Base-by-base conservation (phyloP, 2,113 vertebrate genomes). In the Chionis minor region DNA sequence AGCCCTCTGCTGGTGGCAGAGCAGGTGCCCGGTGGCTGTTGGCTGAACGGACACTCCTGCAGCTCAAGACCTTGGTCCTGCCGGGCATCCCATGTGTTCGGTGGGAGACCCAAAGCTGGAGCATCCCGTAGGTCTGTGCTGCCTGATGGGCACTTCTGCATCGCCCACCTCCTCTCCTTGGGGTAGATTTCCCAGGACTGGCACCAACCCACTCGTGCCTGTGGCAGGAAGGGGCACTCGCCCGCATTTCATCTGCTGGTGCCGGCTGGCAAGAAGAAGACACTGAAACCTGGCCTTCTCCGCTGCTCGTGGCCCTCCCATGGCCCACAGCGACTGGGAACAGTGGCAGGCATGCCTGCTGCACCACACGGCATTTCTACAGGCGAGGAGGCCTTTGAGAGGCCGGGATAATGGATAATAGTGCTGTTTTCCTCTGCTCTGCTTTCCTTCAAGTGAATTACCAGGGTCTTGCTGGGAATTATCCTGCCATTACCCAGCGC, bases 391-490 rank as follows among this genome's bases (percentile, higher is more conserved):
- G 92, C 92, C 82, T 96, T 95, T 93, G 88, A 96, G 94, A 96
- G 95, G 91, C 86, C 20, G 1, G 90, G 75, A 93, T 97, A 97
- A 97, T 95, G 94, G 95, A 94, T 94, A 95, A 96, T 96, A 96
- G 95, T 95, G 96, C 96, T 95, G 96, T 94, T 96, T 92, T 94
- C 95, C 95, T 92, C 95, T 94, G 93, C 97, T 95, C 91, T 95
- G 97, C 96, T 95, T 95, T 95, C 94, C 94, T 97, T 95, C 96
- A 96, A 97, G 94, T 97, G 97, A 97, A 96, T 97, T 97, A 97
- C 92, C 90, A 96, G 85, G 92, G 84, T 92, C 96, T 90, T 93
- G 94, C 89, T 95, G 97, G 96, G 97, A 95, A 96, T 96, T 96
- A 97, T 96, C 94, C 94, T 95, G 92, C 97, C 95, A 96, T 96